A percentile compares a stretch with the other conserved stretches of the same genome.
Evolutionary conservation across 1,140 invertebrate genomes (phyloP).

Genomic region (Drosophila malerkotliana): DNA sequence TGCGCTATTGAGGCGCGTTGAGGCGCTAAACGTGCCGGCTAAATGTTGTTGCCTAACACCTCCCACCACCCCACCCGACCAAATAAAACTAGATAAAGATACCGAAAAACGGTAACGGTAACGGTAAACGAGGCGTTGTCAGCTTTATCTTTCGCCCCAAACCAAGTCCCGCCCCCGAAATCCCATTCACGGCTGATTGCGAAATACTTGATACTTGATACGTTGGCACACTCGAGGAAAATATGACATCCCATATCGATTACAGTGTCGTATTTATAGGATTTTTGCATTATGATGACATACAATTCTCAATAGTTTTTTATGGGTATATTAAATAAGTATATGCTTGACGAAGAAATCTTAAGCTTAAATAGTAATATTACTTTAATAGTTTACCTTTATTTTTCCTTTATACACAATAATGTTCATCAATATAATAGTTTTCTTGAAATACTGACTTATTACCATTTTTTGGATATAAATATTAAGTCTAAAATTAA

Average conservation of each 20-base stretch:
- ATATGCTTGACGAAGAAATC: too few species aligned
- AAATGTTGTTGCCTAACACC: constrained; percentile 52
- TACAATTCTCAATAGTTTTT: background rate
- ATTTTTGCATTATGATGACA: background rate
- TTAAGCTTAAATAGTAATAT: too few species aligned
- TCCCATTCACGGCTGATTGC: constrained; percentile 20
- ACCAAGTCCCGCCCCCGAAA: background rate
- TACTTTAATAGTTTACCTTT: too few species aligned
- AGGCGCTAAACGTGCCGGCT: constrained; percentile 60
- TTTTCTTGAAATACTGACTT: too few species aligned
- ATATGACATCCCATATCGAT: background rate
- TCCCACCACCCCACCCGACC: background rate
- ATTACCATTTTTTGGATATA: too few species aligned
- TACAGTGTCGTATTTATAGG: background rate
- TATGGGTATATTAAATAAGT: too few species aligned
- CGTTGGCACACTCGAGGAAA: constrained; percentile 5
- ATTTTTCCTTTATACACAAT: too few species aligned
- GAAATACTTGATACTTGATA: constrained; percentile 12
- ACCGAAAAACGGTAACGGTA: constrained; percentile 17
- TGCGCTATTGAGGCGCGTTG: constrained; percentile 37
- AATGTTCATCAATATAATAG: too few species aligned
- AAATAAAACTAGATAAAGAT: constrained; percentile 15
- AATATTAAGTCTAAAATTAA: too few species aligned
- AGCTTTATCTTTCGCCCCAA: constrained; percentile 15
- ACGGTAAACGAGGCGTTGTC: constrained; percentile 20